phyloP scores from a whole-genome alignment of 2,888 invertebrate species.

The Pyrgus malvae region DNA sequence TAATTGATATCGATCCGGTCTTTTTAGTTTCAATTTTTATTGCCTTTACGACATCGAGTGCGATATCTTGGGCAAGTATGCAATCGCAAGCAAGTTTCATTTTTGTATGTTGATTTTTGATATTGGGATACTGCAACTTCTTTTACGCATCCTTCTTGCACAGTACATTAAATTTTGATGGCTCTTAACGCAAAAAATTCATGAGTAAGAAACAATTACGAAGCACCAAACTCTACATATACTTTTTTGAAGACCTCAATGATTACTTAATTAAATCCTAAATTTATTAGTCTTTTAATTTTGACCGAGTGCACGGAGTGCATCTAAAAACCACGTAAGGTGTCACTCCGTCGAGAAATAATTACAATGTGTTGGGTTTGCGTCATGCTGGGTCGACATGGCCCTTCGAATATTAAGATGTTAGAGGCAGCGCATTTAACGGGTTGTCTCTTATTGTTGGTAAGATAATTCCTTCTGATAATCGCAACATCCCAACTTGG shows the following conservation, averaged over 20 bases:
- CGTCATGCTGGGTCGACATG: slow-evolving; percentile 76
- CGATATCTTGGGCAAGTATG: neutral
- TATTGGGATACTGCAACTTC: too few species aligned
- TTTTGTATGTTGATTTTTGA: too few species aligned
- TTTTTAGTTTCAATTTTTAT: slow-evolving; percentile 17
- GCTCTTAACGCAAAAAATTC: too few species aligned
- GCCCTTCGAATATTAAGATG: slow-evolving; percentile 73
- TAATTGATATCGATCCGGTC: slow-evolving; percentile 19
- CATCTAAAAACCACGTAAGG: slow-evolving; percentile 54
- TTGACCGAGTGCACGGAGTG: slow-evolving; percentile 34
- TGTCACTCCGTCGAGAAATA: slow-evolving; percentile 72
- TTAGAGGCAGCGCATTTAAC: slow-evolving; percentile 60
- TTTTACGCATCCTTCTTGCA: too few species aligned
- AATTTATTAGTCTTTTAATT: slow-evolving; percentile 25
- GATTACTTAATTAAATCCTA: slow-evolving; percentile 6
- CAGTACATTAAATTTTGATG: too few species aligned
- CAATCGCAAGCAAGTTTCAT: too few species aligned
- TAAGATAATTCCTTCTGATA: slow-evolving; percentile 68
- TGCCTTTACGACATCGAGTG: neutral
- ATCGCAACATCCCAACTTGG: slow-evolving; percentile 56
- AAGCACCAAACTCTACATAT: too few species aligned
- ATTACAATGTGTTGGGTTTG: slow-evolving; percentile 61
- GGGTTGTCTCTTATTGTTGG: slow-evolving; percentile 64
- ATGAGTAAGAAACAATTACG: too few species aligned
- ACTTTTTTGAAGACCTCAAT: neutral